These are phyloP conservation scores for Philereme transversata DNA, from an alignment of 2,888 invertebrate genomes.

Conservation along the genomic window DNA sequence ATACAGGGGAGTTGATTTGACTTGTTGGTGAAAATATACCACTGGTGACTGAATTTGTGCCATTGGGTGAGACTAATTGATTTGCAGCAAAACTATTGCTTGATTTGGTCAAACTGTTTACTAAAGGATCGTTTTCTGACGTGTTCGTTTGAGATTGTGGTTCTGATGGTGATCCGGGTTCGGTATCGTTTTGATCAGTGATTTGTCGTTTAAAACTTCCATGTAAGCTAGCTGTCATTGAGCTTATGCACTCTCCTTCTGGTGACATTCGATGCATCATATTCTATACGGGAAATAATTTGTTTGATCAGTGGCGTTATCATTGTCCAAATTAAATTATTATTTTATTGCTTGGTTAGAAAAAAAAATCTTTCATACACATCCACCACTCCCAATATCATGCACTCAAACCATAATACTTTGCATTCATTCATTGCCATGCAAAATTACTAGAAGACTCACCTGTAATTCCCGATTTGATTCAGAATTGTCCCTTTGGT, in stretches of 20 bases:
- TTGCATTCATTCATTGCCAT: conserved; percentile 48
- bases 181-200: conserved; percentile 70
- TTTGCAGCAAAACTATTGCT: conserved; percentile 69
- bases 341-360: conserved; percentile 46
- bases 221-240: conserved; percentile 86
- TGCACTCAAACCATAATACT: conserved; percentile 37
- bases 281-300: conserved; percentile 80
- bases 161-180: conserved; percentile 73
- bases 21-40: conserved; percentile 82
- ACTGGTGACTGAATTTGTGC: conserved; percentile 79
- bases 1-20: conserved; percentile 81
- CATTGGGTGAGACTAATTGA: conserved; percentile 78
- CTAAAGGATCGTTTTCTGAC: conserved; percentile 70
- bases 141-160: conserved; percentile 72
- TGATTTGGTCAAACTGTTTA: conserved; percentile 72
- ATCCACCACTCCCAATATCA: conserved; percentile 36
- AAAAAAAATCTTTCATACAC: conserved; percentile 37
- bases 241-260: conserved; percentile 86
- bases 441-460: conserved; percentile 53
- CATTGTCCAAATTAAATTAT: conserved; percentile 18
- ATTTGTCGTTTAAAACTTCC: conserved; percentile 86
- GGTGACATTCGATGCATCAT: conserved; percentile 88
- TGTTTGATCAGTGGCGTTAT: conserved; percentile 40
- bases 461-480: conserved; percentile 74
- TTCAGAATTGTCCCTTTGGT: conserved; percentile 63